Conservation (phyloP, 2,888 invertebrate genomes). For the Drosophila anomelani region DNA sequence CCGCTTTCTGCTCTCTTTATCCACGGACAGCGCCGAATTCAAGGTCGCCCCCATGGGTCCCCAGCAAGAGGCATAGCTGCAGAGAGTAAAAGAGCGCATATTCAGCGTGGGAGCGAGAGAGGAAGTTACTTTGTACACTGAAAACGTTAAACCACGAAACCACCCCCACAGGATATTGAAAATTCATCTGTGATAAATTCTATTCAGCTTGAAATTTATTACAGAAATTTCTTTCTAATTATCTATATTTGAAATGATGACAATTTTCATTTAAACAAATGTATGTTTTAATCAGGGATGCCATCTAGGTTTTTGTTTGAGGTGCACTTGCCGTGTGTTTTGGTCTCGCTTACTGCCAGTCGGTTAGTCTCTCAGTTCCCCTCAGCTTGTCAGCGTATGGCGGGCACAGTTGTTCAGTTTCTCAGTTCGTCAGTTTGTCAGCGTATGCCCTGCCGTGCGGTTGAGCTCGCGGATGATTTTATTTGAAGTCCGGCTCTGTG, state of each 20-base stretch:
- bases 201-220: not conserved
- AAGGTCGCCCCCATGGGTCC: constrained; percentile 59
- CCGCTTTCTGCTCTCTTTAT: constrained; percentile 9
- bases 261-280: not conserved
- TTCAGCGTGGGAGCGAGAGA: constrained; percentile 53
- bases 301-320: not conserved
- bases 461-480: constrained; percentile 64
- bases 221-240: no score
- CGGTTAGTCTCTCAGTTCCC: not conserved
- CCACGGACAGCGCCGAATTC: constrained; percentile 56
- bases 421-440: constrained; percentile 63
- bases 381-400: constrained; percentile 20
- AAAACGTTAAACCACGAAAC: not conserved
- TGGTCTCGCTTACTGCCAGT: not conserved
- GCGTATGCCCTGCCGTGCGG: constrained; percentile 68
- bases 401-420: constrained; percentile 9
- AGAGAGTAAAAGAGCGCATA: constrained; percentile 51
- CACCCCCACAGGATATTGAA: not conserved
- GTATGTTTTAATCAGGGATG: not conserved
- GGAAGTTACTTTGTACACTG: not conserved
- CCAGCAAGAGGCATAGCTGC: constrained; percentile 54
- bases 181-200: no score
- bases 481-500: constrained; percentile 18
- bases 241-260: no score
- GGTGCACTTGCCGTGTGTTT: constrained; percentile 2